These are phyloP conservation scores for Gavia stellata DNA, from an alignment of 2,113 vertebrate genomes.

Conservation along the genomic window DNA sequence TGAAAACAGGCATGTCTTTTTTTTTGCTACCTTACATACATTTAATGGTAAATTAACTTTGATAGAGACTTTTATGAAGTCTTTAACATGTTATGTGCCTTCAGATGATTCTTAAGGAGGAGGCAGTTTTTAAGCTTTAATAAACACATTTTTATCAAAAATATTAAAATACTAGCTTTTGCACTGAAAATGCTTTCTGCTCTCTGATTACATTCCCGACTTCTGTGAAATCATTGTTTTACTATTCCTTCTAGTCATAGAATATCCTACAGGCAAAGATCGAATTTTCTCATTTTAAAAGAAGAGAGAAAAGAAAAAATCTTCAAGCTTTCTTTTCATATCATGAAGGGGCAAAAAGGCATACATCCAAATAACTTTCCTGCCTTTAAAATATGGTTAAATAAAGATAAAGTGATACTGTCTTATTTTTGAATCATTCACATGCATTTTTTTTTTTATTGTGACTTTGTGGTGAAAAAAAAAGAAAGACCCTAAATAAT, in stretches of 20 bases:
- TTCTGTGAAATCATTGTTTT: background rate
- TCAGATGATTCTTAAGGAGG: background rate
- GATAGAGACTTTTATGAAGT: background rate
- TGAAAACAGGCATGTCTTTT: background rate
- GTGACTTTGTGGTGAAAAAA: background rate
- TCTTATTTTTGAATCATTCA: background rate
- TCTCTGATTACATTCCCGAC: background rate
- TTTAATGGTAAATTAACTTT: background rate
- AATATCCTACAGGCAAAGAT: background rate
- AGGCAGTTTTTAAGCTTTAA: background rate
- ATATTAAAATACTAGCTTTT: background rate
- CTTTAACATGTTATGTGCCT: background rate
- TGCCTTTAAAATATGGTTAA: background rate
- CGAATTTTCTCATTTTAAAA: background rate
- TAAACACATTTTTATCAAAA: background rate
- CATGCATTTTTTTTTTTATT: background rate
- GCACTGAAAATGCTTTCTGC: background rate
- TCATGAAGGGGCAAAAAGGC: background rate
- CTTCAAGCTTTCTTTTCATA: background rate
- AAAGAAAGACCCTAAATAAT: background rate
- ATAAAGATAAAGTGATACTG: background rate
- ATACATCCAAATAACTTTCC: background rate
- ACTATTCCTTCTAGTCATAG: background rate
- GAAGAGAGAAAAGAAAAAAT: background rate
- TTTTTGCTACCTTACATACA: background rate